These are phyloP conservation scores for Cololabis saira DNA, from an alignment of 2,113 vertebrate species.

Conservation along the genomic window DNA sequence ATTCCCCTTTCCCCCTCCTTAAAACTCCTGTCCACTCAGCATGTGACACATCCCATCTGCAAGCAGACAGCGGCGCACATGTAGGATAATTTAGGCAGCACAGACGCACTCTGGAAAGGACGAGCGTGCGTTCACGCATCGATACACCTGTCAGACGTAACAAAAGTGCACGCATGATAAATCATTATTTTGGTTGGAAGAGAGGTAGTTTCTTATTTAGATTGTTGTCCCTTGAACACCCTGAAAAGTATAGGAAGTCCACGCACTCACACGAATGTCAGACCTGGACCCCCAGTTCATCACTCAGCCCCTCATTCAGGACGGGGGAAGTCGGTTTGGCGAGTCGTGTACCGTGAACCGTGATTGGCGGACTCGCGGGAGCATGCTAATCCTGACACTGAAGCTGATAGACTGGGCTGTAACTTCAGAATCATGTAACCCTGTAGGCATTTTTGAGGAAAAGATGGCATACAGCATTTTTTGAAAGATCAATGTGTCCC, in stretches of 20 bases:
- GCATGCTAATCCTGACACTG: too few relatives aligned
- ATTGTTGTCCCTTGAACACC: neutral
- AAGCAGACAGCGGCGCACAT: conserved; percentile 32
- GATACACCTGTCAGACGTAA: neutral
- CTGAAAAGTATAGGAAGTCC: conserved; percentile 2
- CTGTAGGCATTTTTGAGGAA: too few relatives aligned
- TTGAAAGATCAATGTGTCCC: too few relatives aligned
- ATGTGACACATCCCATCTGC: conserved; percentile 65
- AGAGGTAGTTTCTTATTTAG: neutral
- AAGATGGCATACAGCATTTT: too few relatives aligned
- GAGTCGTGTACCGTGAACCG: too few relatives aligned
- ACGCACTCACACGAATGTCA: conserved; percentile 6
- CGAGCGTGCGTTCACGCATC: neutral
- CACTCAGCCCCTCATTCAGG: too few relatives aligned
- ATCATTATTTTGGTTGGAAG: neutral
- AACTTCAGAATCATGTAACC: too few relatives aligned
- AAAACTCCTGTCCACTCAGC: conserved; percentile 43
- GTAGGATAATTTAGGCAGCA: too few relatives aligned
- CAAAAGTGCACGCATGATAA: neutral
- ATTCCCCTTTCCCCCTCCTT: conserved; percentile 6
- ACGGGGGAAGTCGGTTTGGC: too few relatives aligned
- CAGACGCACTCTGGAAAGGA: too few relatives aligned
- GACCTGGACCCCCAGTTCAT: conserved; percentile 19
- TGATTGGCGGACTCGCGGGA: too few relatives aligned
- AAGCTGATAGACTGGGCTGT: too few relatives aligned